These are phyloP conservation scores for Mormyrops boulengeri DNA, from an alignment of 2,797 vertebrate species.

Conservation along the genomic window DNA sequence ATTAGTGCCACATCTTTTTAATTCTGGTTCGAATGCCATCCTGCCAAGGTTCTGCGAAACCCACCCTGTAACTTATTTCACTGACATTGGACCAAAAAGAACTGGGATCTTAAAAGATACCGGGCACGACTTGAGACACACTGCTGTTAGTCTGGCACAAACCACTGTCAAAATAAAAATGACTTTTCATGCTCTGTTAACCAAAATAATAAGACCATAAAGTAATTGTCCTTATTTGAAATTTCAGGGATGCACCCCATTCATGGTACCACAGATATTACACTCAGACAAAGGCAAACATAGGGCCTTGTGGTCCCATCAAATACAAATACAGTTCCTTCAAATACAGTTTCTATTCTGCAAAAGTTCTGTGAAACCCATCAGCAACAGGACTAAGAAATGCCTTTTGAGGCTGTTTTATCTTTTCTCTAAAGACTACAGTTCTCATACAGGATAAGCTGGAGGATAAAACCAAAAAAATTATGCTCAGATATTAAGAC, in stretches of 20 bases:
- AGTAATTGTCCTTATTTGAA: background rate
- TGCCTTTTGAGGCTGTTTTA: background rate
- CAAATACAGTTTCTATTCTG: background rate
- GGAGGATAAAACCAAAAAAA: slow-evolving; percentile 21
- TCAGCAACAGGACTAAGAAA: background rate
- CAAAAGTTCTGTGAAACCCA: background rate
- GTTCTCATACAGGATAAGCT: background rate
- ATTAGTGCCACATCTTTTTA: background rate
- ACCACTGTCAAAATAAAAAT: background rate
- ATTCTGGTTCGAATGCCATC: background rate
- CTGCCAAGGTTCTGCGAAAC: background rate
- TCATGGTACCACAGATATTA: background rate
- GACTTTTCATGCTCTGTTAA: background rate
- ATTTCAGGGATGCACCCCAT: background rate
- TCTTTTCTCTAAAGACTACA: background rate
- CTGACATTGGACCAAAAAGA: background rate
- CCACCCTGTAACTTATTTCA: background rate
- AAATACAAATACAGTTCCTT: background rate
- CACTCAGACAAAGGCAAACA: background rate
- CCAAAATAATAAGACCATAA: background rate
- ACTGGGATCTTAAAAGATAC: background rate
- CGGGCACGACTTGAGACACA: background rate
- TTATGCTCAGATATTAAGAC: slow-evolving; percentile 19
- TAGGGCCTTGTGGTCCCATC: background rate
- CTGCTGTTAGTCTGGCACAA: background rate